A percentile compares a stretch with the other conserved stretches of the same genome.
These are phyloP conservation scores for Corythornis madagascariensis DNA, from an alignment of 2,113 vertebrate genomes.

Conservation along the genomic window DNA sequence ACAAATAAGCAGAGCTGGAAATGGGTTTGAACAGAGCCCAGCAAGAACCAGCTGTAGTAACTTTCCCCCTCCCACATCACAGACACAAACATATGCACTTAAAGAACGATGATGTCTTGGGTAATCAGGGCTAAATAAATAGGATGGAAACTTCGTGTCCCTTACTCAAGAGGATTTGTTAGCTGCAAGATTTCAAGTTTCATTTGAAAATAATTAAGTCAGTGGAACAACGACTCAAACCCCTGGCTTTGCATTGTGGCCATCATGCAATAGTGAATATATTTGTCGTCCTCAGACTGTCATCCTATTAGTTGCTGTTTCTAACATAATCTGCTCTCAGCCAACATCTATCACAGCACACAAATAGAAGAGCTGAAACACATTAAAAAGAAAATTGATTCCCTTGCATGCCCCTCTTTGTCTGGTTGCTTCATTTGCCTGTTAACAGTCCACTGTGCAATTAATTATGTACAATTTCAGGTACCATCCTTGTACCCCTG, in stretches of 20 bases:
- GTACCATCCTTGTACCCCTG: background rate
- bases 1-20: background rate
- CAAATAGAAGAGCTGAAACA: background rate
- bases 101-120: background rate
- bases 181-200: background rate
- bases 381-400: slow-evolving; percentile 30
- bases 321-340: background rate
- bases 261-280: background rate
- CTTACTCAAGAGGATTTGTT: background rate
- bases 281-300: slow-evolving; percentile 7
- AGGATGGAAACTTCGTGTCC: background rate
- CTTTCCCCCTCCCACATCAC: rapidly evolving
- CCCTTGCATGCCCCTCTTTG: background rate
- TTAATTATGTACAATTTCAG: background rate
- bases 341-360: background rate
- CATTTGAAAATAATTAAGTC: background rate
- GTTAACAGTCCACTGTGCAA: background rate
- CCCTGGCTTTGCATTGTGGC: background rate
- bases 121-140: background rate
- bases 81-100: background rate
- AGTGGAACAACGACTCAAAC: background rate
- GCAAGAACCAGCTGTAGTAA: background rate
- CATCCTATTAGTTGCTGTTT: background rate
- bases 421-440: background rate
- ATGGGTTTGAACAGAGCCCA: background rate